Percentiles rank a stretch among this genome's conserved stretches.
Conservation (phyloP, 2,113 vertebrate species). For the Sterrhoptilus dennistouni region DNA sequence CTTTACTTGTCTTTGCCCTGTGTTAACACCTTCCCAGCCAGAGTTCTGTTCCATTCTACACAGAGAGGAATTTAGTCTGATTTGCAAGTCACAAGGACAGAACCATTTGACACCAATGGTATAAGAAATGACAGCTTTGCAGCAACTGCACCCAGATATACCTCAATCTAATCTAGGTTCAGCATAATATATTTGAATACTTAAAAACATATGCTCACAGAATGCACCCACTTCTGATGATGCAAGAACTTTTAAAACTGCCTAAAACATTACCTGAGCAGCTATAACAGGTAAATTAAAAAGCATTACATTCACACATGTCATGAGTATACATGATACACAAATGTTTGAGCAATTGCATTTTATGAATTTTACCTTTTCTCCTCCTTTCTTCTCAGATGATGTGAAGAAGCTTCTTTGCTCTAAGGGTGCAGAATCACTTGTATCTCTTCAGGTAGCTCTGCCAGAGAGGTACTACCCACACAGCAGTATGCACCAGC, state of each 20-base stretch:
- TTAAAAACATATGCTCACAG: background rate
- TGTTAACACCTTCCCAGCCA: background rate
- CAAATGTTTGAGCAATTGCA: background rate
- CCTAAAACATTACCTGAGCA: background rate
- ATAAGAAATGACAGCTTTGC: background rate
- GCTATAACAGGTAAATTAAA: background rate
- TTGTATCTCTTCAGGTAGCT: constrained; percentile 14
- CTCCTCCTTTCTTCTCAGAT: background rate
- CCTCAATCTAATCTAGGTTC: background rate
- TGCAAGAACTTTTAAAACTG: background rate
- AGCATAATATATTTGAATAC: background rate
- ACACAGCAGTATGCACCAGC: background rate
- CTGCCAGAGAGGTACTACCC: background rate
- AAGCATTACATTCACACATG: background rate
- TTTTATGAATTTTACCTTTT: constrained; percentile 45
- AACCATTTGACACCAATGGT: background rate
- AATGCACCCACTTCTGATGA: background rate
- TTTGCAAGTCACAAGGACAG: background rate
- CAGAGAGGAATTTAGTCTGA: background rate
- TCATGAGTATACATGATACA: background rate
- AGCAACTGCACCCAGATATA: background rate
- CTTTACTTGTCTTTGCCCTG: background rate
- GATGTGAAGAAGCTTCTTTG: background rate
- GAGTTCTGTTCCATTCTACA: background rate
- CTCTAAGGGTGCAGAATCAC: background rate